Conservation (phyloP, 2,888 invertebrate genomes). For the Melieria omissa region DNA sequence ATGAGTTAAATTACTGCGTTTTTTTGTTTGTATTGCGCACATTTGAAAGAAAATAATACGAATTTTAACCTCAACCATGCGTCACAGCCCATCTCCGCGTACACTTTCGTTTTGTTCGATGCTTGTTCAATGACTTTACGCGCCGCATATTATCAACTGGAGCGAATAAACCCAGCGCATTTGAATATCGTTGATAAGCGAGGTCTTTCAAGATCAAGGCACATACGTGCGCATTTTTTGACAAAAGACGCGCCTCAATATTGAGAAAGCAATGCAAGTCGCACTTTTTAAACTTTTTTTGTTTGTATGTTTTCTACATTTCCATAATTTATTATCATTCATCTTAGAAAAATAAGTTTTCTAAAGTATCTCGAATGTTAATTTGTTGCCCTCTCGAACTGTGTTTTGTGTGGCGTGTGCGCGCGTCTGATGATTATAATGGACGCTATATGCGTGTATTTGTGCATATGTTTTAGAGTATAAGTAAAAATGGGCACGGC, state of each 20-base stretch:
- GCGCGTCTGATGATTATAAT: background rate
- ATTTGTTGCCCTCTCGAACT: background rate
- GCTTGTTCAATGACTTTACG: background rate
- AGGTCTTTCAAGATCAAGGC: constrained; percentile 57
- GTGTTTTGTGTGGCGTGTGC: background rate
- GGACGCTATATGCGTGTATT: no score
- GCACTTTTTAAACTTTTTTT: no score
- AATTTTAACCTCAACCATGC: no score
- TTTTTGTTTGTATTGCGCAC: no score
- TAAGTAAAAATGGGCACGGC: no score
- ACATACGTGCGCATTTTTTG: constrained; percentile 19
- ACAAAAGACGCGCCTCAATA: background rate
- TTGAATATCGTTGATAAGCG: constrained; percentile 48
- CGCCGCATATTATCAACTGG: constrained; percentile 5
- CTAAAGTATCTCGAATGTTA: background rate
- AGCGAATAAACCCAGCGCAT: background rate
- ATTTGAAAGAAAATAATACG: no score
- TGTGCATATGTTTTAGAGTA: no score
- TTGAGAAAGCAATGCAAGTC: background rate
- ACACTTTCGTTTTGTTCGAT: background rate
- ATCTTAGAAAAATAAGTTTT: no score
- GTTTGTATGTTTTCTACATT: no score
- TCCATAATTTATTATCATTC: no score
- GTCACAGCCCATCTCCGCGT: background rate
- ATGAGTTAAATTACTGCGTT: no score